Base-by-base conservation (phyloP, 2,797 vertebrate species). In the Semotilus atromaculatus region DNA sequence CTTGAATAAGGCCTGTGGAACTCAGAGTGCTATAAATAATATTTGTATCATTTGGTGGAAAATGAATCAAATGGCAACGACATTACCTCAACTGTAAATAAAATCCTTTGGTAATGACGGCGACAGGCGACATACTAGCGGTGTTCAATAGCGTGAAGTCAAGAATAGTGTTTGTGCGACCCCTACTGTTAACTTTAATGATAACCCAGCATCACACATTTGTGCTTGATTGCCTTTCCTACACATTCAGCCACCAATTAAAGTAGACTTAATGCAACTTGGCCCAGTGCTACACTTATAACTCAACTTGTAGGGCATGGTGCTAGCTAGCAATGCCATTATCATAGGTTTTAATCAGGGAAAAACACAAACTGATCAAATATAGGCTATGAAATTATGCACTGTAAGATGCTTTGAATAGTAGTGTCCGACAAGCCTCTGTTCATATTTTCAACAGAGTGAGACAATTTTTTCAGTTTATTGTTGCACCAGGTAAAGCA, bases 111-210 rank as follows among this genome's bases (percentile, higher is more conserved):
- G 10, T 45, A 77, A 55, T 70, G 51, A 84, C 36, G 36, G 26
- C 40, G 64, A 31, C 36, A 19, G 19, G 11, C 31, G 19, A 51
- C 45, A 66, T 75, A 18, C 18, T 58, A 51, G 58, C 81, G 34
- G 23, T 18, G 31, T 60, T 58, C 23, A 51, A 36, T 36, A 77
- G 29, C n/a, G 19, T 21, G 19, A 40, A 40, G 48, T 45, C 48
- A 77, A 71, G 4, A 67, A 4, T 81, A 55, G 73, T 58, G 60
- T 84, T 58, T 71, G 85, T 55, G 84, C 88, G 86, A 75, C 88
- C 82, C 51, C 86, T 89, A 40, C 45, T 88, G 88, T 76, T 80
- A 48, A 58, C 38, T 67, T 51, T 5, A 53, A 75, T 29, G 31
- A 4, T 1, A 3, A 19, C 40, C 21, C 23, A 40, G 40, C 16